These are phyloP conservation scores for Hirundo rustica DNA, from an alignment of 2,797 vertebrate genomes.

Conservation along the genomic window DNA sequence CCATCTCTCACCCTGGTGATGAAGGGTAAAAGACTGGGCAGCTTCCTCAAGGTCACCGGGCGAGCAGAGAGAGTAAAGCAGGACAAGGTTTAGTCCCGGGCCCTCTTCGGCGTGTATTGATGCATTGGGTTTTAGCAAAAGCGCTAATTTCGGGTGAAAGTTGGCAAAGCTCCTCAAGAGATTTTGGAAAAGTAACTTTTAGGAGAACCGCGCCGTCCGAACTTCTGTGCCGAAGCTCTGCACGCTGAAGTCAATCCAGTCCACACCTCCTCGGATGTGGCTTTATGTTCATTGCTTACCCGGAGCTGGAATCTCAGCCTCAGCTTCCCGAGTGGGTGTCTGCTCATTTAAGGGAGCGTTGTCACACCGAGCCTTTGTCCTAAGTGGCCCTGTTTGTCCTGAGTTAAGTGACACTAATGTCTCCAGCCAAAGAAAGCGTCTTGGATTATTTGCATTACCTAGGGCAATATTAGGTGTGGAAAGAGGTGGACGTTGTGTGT, in stretches of 20 bases:
- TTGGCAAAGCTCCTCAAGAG: neutral
- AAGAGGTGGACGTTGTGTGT: accelerated
- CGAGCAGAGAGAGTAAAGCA: neutral
- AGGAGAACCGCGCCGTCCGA: accelerated
- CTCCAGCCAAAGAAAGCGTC: neutral
- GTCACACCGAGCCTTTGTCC: neutral
- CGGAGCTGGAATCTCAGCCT: neutral
- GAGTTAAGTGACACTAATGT: neutral
- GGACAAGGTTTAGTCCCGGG: neutral
- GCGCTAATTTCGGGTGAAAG: accelerated
- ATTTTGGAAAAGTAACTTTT: neutral
- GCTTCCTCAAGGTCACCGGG: neutral
- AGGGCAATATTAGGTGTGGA: neutral
- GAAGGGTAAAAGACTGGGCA: neutral
- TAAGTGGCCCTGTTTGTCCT: neutral
- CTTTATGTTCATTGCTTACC: neutral
- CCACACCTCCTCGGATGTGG: neutral
- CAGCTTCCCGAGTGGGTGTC: neutral
- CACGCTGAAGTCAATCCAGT: neutral
- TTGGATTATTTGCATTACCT: neutral
- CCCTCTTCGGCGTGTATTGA: accelerated
- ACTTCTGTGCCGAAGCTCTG: neutral
- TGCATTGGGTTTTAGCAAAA: neutral
- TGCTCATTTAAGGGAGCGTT: neutral
- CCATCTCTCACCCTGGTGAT: neutral